Base-by-base conservation (phyloP, 1,140 invertebrate species). In the Macrotrachela quadricornifera region DNA sequence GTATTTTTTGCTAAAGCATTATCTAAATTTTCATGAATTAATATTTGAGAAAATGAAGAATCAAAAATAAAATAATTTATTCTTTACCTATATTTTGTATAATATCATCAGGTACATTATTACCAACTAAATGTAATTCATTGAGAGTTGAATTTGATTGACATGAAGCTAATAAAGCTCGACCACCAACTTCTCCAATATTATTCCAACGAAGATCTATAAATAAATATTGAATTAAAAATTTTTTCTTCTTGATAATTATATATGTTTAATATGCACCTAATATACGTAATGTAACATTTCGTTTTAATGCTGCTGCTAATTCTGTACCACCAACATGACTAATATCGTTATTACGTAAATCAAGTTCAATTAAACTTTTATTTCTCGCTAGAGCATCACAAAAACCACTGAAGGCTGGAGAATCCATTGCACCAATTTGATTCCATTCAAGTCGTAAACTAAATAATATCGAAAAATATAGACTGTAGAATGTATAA, bases 331-430 rank as follows among this genome's bases (percentile, higher is more conserved):
- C 66, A 37, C 65, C 63, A 41, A 65, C 62, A 55, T 68, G 67
- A 38, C 58, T 67, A 44, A 70, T 69, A 58, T 70, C 67, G 53
- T 70, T 70, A 59, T 69, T 70, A 36, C 68, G 56, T n/a, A 70
- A 58, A 49, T 70, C 68, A 14, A 70, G 51, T n/a, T 61, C 62
- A 43, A 59, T 59, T 9, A 70, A 58, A 12, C 51, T 49, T 13
- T 58, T 56, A 56, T 66, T 70, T 12, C 58, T 61, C 11, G 59
- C 61, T 0, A 70, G 42, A 10, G 64, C 66, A 48, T 70, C 68
- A 63, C 66, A 66, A 54, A 70, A 70, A 49, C 62, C 56, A 18
- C 61, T 57, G 61, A 70, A 70, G 1, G 65, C 60, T 39, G 59
- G 62, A n/a, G 66, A 64, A 36, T 67, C 52, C 62, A 68, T 64